Evolutionary conservation across 1,140 invertebrate genomes (phyloP), one percentile per base, ranked within the genome.

Genomic region (Aphelenchoides fujianensis): DNA sequence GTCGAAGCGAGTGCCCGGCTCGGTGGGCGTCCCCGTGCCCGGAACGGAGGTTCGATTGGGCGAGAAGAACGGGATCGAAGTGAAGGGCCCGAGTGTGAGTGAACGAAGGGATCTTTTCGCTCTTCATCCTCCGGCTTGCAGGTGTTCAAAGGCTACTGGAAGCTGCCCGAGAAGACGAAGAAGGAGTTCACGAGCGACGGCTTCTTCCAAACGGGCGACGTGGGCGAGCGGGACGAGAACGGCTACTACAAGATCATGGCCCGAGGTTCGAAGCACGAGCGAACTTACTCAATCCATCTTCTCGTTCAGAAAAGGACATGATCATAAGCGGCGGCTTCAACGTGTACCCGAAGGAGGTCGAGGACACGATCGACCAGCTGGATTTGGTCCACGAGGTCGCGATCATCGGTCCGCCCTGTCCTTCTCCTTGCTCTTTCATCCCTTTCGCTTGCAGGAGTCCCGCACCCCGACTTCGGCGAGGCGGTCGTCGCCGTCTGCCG

Each of bases 281-380:
- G 41, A 48, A 48, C 12, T 23, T 48, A 23, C 12, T 16, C 12
- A 48, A 48, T 16, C 23, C 41, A 48, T 16, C 41, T 48, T 48
- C 12, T 48, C 23, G 12, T 48, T 23, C 41, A 48, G 63, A 77
- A 55, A 83, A 83, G 64, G 82, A 83, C 71, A 55, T 83, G 61
- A 74, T 83, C 35, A 83, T 83, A 28, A 70, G 63, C 23, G 82
- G n/a, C n/a, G 82, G 82, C 16, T 67, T 83, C 28, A 83, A 83
- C 73, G 82, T 83, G 36, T 83, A 83, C 52, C 82, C 82, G 37
- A 79, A 80, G 54, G 83, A 83, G 73, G 63, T 84, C 2, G 82
- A 83, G 72, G 83, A 83, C 37, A 59, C 74, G 34, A 70, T 83
- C 27, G 80, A 84, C 52, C 62, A 48, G 35, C 27, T 78, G 5